Evolutionary conservation across 2,797 vertebrate species (phyloP), one percentile per base, ranked within the genome.

Genomic region (Heteromormyrus szaboi): DNA sequence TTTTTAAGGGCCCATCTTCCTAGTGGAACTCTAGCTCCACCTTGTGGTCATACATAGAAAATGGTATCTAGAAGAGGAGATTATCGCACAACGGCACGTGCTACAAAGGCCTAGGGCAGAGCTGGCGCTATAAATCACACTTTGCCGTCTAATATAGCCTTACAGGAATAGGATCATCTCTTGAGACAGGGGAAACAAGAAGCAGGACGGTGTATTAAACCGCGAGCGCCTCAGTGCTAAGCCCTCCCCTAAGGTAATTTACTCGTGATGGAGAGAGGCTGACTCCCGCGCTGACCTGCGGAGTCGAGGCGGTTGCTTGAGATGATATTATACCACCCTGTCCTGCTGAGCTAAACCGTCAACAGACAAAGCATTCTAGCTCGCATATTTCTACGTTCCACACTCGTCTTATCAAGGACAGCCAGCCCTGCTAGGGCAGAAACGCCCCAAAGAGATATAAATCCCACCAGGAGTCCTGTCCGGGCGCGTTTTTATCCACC

Each of bases 131-230:
- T 48, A 84, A 84, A 79, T 79, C 72, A 79, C 37, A 79, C 72
- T 79, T 41, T 79, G 72, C 37, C 41, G 17, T 79, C 72, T 79
- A 79, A 79, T 19, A 44, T 44, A 79, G 72, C 72, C 17, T 19
- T 79, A 79, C 41, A 44, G 72, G 72, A 79, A 79, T 79, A 79
- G 72, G 33, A 44, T 79, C 72, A 79, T 41, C 72, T 79, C 72
- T 19, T 41, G 72, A 44, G 72, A 79, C 33, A 19, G 17, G 37
- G 14, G 7, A 79, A 79, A 79, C 72, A 44, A 79, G 41, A 79
- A 44, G 37, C 12, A 41, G 37, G 37, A 37, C 41, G 68, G 68
- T 41, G 68, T 37, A 79, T 79, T 79, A 79, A 76, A 76, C 72
- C 14, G 37, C 72, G 37, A 41, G 37, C 19, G 72, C 37, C 37